These are phyloP conservation scores for Lathronympha strigana DNA, from an alignment of 2,888 invertebrate genomes.

Conservation along the genomic window DNA sequence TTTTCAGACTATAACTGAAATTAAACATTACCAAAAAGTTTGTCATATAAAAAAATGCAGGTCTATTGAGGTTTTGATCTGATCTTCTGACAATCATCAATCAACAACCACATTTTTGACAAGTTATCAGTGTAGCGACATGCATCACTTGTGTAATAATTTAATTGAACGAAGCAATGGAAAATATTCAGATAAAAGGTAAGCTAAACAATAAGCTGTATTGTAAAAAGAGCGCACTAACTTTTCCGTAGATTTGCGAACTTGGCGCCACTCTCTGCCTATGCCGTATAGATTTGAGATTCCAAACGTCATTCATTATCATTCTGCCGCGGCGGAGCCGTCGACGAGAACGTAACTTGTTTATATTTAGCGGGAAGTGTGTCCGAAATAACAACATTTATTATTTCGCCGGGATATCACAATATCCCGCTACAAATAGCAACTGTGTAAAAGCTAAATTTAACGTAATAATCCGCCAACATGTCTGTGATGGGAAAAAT, in stretches of 20 bases:
- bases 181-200: too few species aligned
- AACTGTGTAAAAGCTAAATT: background rate
- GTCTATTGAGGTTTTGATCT: too few species aligned
- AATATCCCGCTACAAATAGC: constrained; percentile 14
- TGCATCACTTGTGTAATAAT: too few species aligned
- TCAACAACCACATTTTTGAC: too few species aligned
- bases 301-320: constrained; percentile 24
- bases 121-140: too few species aligned
- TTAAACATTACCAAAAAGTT: too few species aligned
- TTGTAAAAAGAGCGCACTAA: background rate
- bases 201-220: too few species aligned
- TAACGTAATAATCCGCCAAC: constrained; percentile 4
- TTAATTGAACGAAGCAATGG: too few species aligned
- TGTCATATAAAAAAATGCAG: too few species aligned
- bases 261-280: constrained; percentile 19
- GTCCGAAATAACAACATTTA: constrained; percentile 32
- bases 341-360: constrained; percentile 27
- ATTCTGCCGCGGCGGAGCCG: constrained; percentile 36
- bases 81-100: too few species aligned
- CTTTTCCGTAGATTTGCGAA: constrained; percentile 1
- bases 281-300: constrained; percentile 37
- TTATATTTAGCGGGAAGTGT: constrained; percentile 38
- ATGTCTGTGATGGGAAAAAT: constrained; percentile 76
- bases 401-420: constrained; percentile 19
- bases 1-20: too few species aligned